Conservation (phyloP, 2,888 invertebrate species). For the Drosophila falleni region DNA sequence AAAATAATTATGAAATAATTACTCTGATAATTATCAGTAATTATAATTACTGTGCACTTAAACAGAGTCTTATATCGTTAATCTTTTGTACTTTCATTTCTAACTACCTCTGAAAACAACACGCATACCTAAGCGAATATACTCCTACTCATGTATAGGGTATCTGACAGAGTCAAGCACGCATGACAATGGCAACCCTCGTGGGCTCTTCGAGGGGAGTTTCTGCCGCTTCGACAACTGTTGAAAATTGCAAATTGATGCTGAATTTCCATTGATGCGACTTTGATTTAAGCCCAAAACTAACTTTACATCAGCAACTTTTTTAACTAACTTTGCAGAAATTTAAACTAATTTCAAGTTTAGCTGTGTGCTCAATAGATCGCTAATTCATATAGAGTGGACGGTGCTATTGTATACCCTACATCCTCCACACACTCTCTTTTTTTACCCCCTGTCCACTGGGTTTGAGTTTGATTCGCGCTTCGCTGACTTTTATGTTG, state of each 20-base stretch:
- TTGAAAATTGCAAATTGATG: conserved; percentile 65
- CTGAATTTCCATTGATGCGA: conserved; percentile 42
- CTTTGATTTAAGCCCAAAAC: conserved; percentile 41
- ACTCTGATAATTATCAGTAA: too few species aligned
- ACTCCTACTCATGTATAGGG: conserved; percentile 5
- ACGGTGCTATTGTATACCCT: background rate
- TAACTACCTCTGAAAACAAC: background rate
- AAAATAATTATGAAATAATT: background rate
- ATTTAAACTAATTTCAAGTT: conserved; percentile 31
- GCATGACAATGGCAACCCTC: conserved; percentile 53
- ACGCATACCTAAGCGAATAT: background rate
- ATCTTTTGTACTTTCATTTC: background rate
- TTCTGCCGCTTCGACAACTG: conserved; percentile 55
- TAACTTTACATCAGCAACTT: conserved; percentile 27
- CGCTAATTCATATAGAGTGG: conserved; percentile 28
- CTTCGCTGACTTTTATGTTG: conserved; percentile 44
- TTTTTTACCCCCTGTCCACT: conserved; percentile 2
- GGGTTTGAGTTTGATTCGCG: conserved; percentile 39
- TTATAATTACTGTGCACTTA: background rate
- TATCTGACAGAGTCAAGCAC: conserved; percentile 45
- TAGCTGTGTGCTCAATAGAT: conserved; percentile 19
- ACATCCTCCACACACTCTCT: background rate
- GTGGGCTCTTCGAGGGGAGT: conserved; percentile 9
- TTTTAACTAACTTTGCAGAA: conserved; percentile 40
- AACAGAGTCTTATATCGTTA: background rate